Conservation (phyloP, 2,113 vertebrate species). For the Bubo scandiacus region DNA sequence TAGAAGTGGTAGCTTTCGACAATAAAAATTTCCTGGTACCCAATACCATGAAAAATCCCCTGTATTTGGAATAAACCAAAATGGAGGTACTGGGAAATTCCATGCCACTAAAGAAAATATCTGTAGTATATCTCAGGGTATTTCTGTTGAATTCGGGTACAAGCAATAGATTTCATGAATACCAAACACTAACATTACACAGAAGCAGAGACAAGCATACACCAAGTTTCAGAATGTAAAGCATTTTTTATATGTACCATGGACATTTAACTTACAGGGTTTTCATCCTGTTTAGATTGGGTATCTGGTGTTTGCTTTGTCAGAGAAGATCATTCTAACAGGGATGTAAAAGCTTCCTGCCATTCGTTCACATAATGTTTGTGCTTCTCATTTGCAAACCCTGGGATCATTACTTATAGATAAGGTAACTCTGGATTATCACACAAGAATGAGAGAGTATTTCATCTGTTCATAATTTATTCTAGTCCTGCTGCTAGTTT, state of each 20-base stretch:
- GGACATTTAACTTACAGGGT: not conserved
- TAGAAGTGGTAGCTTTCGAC: not conserved
- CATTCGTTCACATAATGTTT: not conserved
- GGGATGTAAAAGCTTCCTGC: not conserved
- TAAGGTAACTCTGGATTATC: not conserved
- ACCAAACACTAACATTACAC: not conserved
- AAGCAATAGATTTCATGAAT: not conserved
- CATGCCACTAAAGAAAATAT: not conserved
- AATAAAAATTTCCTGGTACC: not conserved
- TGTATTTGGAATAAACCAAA: not conserved
- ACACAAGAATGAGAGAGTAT: not conserved
- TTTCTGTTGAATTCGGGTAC: not conserved
- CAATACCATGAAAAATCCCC: not conserved
- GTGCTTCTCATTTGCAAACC: not conserved
- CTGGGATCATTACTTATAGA: slow-evolving; percentile 7
- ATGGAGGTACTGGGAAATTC: not conserved
- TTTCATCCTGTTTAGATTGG: not conserved
- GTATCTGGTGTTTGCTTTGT: not conserved
- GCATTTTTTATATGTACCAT: not conserved
- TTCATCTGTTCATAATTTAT: slow-evolving; percentile 30
- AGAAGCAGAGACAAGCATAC: not conserved
- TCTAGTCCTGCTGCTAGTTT: slow-evolving; percentile 9
- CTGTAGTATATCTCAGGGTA: not conserved
- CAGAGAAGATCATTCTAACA: not conserved
- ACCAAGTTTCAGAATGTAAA: not conserved